Evolutionary conservation across 2,888 invertebrate genomes (phyloP), one percentile per base, ranked within the genome.

Genomic region (Oscheius sp.): DNA sequence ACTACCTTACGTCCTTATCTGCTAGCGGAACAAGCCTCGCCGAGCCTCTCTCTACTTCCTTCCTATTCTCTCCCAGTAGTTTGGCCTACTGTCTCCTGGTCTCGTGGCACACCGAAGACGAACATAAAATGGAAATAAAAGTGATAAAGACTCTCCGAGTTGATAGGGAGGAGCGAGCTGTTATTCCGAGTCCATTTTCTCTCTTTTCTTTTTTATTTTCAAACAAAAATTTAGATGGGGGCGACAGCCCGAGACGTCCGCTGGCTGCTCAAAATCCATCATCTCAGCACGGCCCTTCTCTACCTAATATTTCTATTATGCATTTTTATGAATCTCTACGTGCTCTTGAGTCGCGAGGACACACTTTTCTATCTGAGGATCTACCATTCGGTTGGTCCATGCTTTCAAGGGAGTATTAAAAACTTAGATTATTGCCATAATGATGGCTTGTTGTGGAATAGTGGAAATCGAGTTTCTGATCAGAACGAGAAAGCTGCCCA

Each of bases 301-400:
- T 87, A 87, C 74, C 47, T 83, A 1, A 83, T 87, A 29, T 86
- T 85, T 59, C 79, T 82, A 7, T 74, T 85, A 2, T 87, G 87
- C 60, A 77, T 86, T 35, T 84, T 85, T 57, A 79, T 87, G 79
- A 87, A 87, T 76, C 76, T 87, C 32, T 87, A 87, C 74, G 85
- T 84, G 7, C 79, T 87, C 50, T 70, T 87, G 33, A 84, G 83
- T 66, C 68, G 85, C 63, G 81, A 78, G 33, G 86, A 87, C 77
- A 87, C 87, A 1, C 84, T 87, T 21, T 84, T 82, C 76, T 87
- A 86, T 72, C 75, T 87, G 42, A 70, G 87, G 29, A 78, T 87
- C 3, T 87, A 87, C 63, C 86, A 87, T 71, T 73, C 81, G 73
- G 87, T 87, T 53, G 63, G 80, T 59, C 35, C 59, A 11, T 11